Conservation (phyloP, 2,113 vertebrate species). For the Antechinus flavipes region DNA sequence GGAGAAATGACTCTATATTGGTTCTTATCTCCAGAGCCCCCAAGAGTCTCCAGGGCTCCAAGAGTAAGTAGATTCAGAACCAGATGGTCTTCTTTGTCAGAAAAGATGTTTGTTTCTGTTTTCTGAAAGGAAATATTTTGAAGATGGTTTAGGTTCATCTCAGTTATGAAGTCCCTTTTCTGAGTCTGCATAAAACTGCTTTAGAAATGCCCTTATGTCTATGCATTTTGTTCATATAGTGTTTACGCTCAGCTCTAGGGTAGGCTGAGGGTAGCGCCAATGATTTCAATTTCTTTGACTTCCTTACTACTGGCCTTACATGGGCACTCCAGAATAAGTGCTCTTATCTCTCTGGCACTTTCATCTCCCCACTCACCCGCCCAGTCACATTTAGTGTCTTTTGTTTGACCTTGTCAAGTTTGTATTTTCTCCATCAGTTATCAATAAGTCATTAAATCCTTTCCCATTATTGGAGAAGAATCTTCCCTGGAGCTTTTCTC, state of each 20-base stretch:
- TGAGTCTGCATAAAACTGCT: not conserved
- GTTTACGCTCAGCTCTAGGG: not conserved
- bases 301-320: not conserved
- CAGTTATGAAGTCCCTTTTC: not conserved
- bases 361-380: too few species aligned
- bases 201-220: not conserved
- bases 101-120: not conserved
- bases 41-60: slow-evolving; percentile 38
- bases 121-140: not conserved
- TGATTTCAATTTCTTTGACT: not conserved
- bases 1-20: slow-evolving; percentile 61
- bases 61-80: slow-evolving; percentile 10
- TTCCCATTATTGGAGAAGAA: not conserved
- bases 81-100: not conserved
- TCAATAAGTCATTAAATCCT: not conserved
- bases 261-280: not conserved
- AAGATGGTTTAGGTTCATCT: not conserved
- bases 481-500: not conserved
- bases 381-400: not conserved
- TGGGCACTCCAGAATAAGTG: not conserved
- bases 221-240: not conserved
- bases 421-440: not conserved
- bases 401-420: not conserved
- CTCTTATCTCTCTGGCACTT: not conserved
- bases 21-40: slow-evolving; percentile 53